These are phyloP conservation scores for Amblyjoppa fuscipennis DNA, from an alignment of 2,888 invertebrate species.

Conservation along the genomic window DNA sequence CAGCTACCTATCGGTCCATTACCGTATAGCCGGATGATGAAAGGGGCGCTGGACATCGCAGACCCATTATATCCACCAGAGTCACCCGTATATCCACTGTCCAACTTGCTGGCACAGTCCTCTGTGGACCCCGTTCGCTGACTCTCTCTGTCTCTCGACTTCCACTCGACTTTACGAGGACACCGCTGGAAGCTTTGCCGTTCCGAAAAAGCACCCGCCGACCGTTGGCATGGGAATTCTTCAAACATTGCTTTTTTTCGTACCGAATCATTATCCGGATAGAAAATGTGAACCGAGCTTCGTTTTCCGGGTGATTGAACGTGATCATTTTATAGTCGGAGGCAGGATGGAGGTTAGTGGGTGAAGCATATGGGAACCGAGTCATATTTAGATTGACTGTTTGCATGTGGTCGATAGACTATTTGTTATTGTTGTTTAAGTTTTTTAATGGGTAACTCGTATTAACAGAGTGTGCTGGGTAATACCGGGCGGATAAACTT, in stretches of 20 bases:
- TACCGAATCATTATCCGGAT: slow-evolving; percentile 5
- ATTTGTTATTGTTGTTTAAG: too few relatives aligned
- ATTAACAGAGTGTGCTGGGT: too few relatives aligned
- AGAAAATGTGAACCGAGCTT: neutral
- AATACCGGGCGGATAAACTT: too few relatives aligned
- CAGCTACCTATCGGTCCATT: slow-evolving; percentile 69
- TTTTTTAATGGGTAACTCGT: too few relatives aligned
- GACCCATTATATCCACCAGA: slow-evolving; percentile 66
- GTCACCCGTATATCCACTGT: slow-evolving; percentile 56
- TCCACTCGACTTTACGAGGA: slow-evolving; percentile 12
- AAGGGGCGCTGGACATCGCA: slow-evolving; percentile 66
- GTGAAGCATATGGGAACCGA: neutral
- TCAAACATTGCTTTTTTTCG: slow-evolving; percentile 2
- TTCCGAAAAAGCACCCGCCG: slow-evolving; percentile 6
- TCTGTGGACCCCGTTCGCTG: slow-evolving; percentile 35
- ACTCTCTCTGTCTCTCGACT: slow-evolving; percentile 16
- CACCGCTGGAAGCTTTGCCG: slow-evolving; percentile 22
- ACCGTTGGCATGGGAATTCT: slow-evolving; percentile 16
- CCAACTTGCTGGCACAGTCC: slow-evolving; percentile 54
- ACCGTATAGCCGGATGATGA: slow-evolving; percentile 67
- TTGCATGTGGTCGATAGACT: too few relatives aligned
- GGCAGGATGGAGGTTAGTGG: neutral
- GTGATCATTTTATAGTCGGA: neutral
- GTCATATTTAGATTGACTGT: neutral
- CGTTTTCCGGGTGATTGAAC: neutral